phyloP scores from a whole-genome alignment of 2,797 vertebrate genomes.

The Eulemur albifrons region DNA sequence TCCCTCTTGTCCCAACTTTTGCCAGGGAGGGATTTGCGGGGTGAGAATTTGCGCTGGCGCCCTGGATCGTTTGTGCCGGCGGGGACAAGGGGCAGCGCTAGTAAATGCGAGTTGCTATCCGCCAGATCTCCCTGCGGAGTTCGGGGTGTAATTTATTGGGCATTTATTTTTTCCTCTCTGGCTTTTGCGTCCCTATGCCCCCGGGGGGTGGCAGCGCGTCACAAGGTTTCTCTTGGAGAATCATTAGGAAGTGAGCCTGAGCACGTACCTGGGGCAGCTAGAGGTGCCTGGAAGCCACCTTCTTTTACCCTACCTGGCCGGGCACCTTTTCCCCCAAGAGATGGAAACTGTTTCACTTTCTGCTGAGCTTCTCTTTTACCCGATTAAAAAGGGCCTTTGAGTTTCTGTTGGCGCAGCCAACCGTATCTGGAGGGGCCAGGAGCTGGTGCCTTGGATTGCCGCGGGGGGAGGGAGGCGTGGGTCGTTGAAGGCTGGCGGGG shows the following conservation, averaged over 20 bases:
- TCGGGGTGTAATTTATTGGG: not conserved
- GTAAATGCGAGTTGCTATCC: not conserved
- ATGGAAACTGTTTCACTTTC: constrained; percentile 10
- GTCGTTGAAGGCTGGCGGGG: not conserved
- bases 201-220: not conserved
- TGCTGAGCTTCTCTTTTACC: not conserved
- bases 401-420: constrained; percentile 4
- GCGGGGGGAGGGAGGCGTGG: not conserved
- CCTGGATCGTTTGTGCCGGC: not conserved
- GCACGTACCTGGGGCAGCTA: not conserved
- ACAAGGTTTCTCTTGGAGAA: not conserved
- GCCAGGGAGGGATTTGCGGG: not conserved
- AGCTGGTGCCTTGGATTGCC: not conserved
- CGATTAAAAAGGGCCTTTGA: constrained; percentile 39
- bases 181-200: not conserved
- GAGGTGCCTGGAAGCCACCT: not conserved
- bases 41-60: not conserved
- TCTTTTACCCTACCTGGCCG: not conserved
- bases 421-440: not conserved
- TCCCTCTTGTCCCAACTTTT: not conserved
- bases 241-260: not conserved
- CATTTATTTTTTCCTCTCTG: not conserved
- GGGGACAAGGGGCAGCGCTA: not conserved
- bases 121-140: too few species aligned
- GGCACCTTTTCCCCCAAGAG: not conserved